Base-by-base conservation (phyloP, 2,113 vertebrate species). In the Uria aalge region DNA sequence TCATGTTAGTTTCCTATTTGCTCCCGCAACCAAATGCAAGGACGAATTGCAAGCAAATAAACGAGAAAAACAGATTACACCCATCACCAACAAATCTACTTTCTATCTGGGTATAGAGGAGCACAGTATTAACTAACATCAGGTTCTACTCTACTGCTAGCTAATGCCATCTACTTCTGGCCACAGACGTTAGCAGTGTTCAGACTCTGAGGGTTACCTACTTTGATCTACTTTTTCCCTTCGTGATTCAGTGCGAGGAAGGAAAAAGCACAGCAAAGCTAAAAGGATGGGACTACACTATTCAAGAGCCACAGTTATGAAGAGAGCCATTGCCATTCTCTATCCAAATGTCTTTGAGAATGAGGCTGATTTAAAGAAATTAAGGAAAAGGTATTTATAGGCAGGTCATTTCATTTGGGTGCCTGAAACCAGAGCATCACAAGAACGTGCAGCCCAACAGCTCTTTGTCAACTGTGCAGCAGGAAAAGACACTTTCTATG, bases 401-500 rank as follows among this genome's bases (percentile, higher is more conserved):
- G 81, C 85, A 92, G 92, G n/a, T 62, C 9, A 80, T 76, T 81
- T 90, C 56, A 77, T 77, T 77, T 93, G 92, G 77, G 74, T 94
- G 93, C 94, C 92, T 92, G 87, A 81, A 95, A 72, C 50, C 71
- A 89, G 77, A 90, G 88, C 56, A 57, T 89, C 53, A 29, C n/a
- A 85, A 47, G n/a, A 12, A 24, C 1, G 38, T 20, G 36, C 69
- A 68, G 91, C 92, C 78, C 95, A 94, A 88, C 64, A 96, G 95
- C 92, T 97, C 97, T 97, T 92, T 97, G 98, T 94, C 96, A 98
- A 98, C 98, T 98, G 97, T 95, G 97, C 92, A 92, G 80, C 78
- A 90, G 94, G 97, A 95, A 96, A 9, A 97, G 97, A 53, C 38
- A 30, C 64, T 92, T 94, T 95, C 90, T 94, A 96, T 19, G 0